Evolutionary conservation across 2,888 invertebrate genomes (phyloP).

Genomic region (Melangyna quadrimaculata): DNA sequence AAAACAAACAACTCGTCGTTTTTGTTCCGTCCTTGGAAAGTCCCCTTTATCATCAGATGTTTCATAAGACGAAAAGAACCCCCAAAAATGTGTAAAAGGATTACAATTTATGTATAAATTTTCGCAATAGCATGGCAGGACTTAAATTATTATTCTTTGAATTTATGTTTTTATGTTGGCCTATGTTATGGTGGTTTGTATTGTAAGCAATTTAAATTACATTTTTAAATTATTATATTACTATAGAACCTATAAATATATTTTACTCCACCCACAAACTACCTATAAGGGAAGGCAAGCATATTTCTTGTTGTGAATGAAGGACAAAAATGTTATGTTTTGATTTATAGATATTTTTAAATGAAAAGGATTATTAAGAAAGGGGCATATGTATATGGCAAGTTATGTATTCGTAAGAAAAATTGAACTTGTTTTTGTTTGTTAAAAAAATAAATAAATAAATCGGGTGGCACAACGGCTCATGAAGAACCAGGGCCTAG

Average conservation of each 20-base stretch:
- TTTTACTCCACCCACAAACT: neutral
- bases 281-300: neutral
- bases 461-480: no score
- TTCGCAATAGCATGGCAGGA: neutral
- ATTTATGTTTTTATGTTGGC: neutral
- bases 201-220: neutral
- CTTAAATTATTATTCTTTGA: neutral
- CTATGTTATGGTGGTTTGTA: neutral
- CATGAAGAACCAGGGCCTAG: no score
- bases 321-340: neutral
- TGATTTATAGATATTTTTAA: neutral
- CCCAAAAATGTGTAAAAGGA: neutral
- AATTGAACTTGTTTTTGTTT: no score
- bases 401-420: no score
- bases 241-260: neutral
- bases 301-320: neutral
- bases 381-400: no score
- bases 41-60: neutral
- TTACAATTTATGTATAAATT: conserved; percentile 14
- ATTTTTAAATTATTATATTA: neutral
- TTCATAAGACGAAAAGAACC: neutral
- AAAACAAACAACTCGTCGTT: neutral
- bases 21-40: neutral
- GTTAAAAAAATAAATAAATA: no score
- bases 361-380: neutral